Evolutionary conservation across 2,888 invertebrate genomes (phyloP).

Genomic region (Megaustenia siamemsis): DNA sequence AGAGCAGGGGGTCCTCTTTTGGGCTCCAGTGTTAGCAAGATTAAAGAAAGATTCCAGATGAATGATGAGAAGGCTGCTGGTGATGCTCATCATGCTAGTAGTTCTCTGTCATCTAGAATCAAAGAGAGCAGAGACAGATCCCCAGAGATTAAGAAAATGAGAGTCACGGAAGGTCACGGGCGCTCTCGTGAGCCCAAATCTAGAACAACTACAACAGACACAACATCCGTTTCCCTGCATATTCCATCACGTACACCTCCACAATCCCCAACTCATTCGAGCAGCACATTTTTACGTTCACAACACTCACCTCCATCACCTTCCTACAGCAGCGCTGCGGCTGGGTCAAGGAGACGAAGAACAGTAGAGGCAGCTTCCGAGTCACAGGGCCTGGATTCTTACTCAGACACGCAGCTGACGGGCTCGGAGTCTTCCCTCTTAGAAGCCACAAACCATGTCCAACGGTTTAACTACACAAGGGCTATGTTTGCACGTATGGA

Average conservation of each 20-base stretch:
- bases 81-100: constrained; percentile 30
- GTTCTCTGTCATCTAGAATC: background rate
- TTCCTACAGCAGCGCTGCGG: background rate
- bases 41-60: constrained; percentile 75
- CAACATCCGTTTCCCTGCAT: constrained; percentile 15
- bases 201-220: constrained; percentile 11
- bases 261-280: constrained; percentile 31
- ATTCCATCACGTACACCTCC: constrained; percentile 25
- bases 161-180: constrained; percentile 54
- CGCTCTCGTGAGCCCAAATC: background rate
- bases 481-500: constrained; percentile 79
- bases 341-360: background rate
- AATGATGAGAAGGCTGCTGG: constrained; percentile 54
- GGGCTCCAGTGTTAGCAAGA: constrained; percentile 73
- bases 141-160: constrained; percentile 65
- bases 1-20: constrained; percentile 40
- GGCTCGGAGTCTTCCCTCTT: constrained; percentile 56
- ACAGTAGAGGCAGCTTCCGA: background rate
- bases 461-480: constrained; percentile 77
- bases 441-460: constrained; percentile 75
- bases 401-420: background rate
- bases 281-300: background rate
- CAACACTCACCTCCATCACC: background rate
- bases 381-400: background rate
- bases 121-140: constrained; percentile 55